Percentiles rank a stretch among this genome's conserved stretches.
phyloP scores from a whole-genome alignment of 2,888 invertebrate genomes.

The Drosophila putrida region DNA sequence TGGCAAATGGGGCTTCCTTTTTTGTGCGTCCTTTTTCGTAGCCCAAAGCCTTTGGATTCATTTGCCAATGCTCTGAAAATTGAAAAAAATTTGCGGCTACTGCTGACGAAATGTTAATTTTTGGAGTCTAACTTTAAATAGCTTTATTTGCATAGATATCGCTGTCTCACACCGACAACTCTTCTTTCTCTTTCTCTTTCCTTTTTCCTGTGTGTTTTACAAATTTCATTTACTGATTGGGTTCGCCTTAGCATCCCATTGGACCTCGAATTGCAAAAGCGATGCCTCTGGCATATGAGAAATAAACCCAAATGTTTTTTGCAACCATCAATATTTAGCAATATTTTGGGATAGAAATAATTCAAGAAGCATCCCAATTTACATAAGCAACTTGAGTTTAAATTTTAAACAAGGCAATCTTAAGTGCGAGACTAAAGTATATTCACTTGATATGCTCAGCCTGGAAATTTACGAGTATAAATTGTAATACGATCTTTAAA shows the following conservation, averaged over 20 bases:
- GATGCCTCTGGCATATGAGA: conserved; percentile 46
- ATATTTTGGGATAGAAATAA: conserved; percentile 7
- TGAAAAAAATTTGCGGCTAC: conserved; percentile 27
- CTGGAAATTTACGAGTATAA: background rate
- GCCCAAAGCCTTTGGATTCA: conserved; percentile 31
- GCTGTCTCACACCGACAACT: background rate
- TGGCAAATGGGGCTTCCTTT: conserved; percentile 16
- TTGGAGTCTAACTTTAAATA: conserved; percentile 36
- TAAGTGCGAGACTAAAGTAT: background rate
- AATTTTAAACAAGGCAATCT: conserved; percentile 7
- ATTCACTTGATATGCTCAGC: background rate
- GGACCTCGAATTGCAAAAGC: background rate
- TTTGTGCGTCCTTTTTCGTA: background rate
- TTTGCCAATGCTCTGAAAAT: conserved; percentile 37
- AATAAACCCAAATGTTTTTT: conserved; percentile 35
- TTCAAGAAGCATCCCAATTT: conserved; percentile 10
- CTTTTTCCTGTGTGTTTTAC: background rate
- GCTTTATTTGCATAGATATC: conserved; percentile 53
- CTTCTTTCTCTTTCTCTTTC: background rate
- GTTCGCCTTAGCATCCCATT: conserved; percentile 15
- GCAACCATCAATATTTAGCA: conserved; percentile 6
- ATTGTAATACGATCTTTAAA: background rate
- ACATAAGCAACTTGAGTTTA: conserved; percentile 10
- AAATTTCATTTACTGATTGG: conserved; percentile 56
- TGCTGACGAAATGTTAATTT: conserved; percentile 59